Evolutionary conservation across 2,888 invertebrate species (phyloP), one percentile per base, ranked within the genome.

Genomic region (Coelopa pilipes): DNA sequence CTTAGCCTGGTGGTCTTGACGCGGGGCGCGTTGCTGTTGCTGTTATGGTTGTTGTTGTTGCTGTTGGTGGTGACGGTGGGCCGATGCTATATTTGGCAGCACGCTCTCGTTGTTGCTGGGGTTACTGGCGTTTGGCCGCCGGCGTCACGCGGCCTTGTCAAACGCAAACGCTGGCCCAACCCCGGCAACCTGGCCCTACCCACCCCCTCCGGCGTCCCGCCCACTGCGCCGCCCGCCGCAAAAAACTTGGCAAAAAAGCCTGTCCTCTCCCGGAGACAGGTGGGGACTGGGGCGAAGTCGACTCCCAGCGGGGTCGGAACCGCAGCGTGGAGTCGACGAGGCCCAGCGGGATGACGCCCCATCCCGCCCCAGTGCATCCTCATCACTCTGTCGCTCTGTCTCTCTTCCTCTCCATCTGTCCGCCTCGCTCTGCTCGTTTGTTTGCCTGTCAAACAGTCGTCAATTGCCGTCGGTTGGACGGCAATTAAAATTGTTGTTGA

Each of bases 401-500:
- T 34, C 34, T 34, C 7, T 7, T 34, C 13, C 49, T 11, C 10
- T 13, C 49, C 10, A 13, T 49, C 13, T 49, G 21, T 63, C n/a
- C 5, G 15, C n/a, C 63, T n/a, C 9, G 15, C n/a, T 46, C 15
- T 11, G n/a, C 2, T 24, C 17, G 47, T 47, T 12, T 47, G 49
- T 46, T 11, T 21, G 50, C n/a, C 45, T 17, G 19, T 9, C 21
- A n/a, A 19, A 57, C 63, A 15, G 66, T 21, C 19, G 66, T 24
- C 66, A 66, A 50, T 66, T 24, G 45, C 5, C 49, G 66, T 66
- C 50, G 66, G 66, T 66, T 50, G 50, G 19, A 66, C 50, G 50
- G 50, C 66, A 66, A 66, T 50, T 66, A 66, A 66, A 49, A 19
- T 24, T 21, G 24, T 50, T 66, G 66, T 66, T 66, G 66, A 50